A percentile compares a stretch with the other conserved stretches of the same genome.
Evolutionary conservation across 1,140 invertebrate species (phyloP).

Genomic region (Zaprionus taronus): DNA sequence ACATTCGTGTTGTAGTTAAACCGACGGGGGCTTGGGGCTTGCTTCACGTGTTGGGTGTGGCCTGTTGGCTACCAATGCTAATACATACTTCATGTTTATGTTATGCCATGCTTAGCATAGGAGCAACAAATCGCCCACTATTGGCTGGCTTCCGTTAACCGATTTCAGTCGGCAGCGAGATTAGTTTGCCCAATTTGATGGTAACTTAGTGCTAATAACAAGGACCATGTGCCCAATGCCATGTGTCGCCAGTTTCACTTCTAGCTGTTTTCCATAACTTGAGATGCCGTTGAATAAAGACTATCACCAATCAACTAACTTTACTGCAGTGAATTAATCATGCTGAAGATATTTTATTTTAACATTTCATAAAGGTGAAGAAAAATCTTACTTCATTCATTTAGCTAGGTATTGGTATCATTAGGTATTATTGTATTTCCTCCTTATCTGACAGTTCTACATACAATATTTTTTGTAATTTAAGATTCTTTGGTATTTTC

Average conservation of each 20-base stretch:
- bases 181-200: conserved; percentile 82
- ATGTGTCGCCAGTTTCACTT: conserved; percentile 28
- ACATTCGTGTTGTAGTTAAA: conserved; percentile 70
- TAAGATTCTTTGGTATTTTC: too few relatives aligned
- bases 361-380: too few relatives aligned
- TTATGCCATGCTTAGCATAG: conserved; percentile 65
- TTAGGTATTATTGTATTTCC: too few relatives aligned
- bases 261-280: conserved; percentile 48
- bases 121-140: conserved; percentile 32
- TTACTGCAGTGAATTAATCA: neutral
- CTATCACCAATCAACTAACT: conserved; percentile 17
- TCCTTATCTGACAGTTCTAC: too few relatives aligned
- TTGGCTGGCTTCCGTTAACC: neutral
- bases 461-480: too few relatives aligned
- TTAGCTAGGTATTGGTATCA: too few relatives aligned
- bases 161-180: conserved; percentile 29
- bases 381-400: too few relatives aligned
- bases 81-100: conserved; percentile 68
- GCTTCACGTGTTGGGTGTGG: conserved; percentile 47
- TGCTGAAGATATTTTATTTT: neutral
- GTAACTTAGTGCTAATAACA: conserved; percentile 80
- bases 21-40: neutral
- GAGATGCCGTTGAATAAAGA: conserved; percentile 28
- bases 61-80: conserved; percentile 64
- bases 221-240: conserved; percentile 12